A percentile compares a stretch with the other conserved stretches of the same genome.
Conservation (phyloP, 2,797 vertebrate genomes). For the Propithecus deckenii region DNA sequence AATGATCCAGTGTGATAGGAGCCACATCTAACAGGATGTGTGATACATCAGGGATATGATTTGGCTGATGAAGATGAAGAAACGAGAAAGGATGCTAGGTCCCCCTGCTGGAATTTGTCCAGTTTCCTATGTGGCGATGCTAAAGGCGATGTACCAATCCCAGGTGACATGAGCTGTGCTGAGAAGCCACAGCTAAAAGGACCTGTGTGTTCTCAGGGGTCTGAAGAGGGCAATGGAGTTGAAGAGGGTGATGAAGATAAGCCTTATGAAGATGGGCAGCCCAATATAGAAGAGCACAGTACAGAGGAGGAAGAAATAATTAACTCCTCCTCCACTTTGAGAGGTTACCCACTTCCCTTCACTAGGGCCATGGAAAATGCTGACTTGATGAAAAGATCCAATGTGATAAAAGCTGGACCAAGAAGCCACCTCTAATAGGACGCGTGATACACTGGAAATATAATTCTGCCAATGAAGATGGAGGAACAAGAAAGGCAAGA, state of each 20-base stretch:
- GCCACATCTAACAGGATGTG: not conserved
- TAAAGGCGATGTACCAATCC: not conserved
- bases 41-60: not conserved
- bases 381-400: slow-evolving; percentile 54
- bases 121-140: not conserved
- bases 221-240: not conserved
- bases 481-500: not conserved
- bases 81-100: not conserved
- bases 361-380: not conserved
- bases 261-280: not conserved
- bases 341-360: not conserved
- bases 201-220: not conserved
- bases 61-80: slow-evolving; percentile 60
- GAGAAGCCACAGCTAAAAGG: not conserved
- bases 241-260: not conserved
- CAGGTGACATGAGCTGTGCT: not conserved
- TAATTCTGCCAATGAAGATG: not conserved
- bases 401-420: not conserved
- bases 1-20: not conserved
- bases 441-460: not conserved
- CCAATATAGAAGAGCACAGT: no score
- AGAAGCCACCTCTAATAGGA: not conserved
- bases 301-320: no score
- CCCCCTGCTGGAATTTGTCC: not conserved
- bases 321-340: not conserved